These are phyloP conservation scores for Megaptera novaeangliae DNA, from an alignment of 2,113 vertebrate species.

Conservation along the genomic window DNA sequence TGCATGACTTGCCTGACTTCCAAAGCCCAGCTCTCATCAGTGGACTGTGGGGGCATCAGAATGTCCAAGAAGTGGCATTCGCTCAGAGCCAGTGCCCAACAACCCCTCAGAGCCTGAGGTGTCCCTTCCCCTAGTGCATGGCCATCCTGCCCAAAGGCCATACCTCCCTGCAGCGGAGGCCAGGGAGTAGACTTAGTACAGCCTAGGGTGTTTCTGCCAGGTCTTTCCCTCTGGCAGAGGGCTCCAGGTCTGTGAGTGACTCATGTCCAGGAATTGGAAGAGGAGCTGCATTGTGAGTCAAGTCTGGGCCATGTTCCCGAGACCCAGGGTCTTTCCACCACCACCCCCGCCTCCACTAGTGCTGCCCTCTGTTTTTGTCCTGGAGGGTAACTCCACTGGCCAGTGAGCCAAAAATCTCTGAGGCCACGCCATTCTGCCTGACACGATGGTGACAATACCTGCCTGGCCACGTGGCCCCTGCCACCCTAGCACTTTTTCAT, in stretches of 20 bases:
- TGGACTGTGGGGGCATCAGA: background rate
- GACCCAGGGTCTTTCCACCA: background rate
- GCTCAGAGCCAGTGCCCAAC: background rate
- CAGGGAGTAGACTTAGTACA: background rate
- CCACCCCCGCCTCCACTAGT: background rate
- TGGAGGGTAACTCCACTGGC: background rate
- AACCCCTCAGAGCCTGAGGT: background rate
- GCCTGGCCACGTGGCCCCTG: background rate
- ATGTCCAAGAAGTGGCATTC: background rate
- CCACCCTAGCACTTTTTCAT: background rate
- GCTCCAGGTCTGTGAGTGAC: background rate
- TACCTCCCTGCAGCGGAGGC: background rate
- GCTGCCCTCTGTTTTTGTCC: background rate
- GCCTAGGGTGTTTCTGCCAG: background rate
- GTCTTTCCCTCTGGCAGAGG: background rate
- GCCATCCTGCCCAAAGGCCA: background rate
- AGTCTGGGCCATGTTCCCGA: background rate
- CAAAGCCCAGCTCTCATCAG: background rate
- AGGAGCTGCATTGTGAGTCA: background rate
- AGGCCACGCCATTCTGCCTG: background rate
- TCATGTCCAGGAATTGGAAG: slow-evolving; percentile 53
- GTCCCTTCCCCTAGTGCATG: background rate
- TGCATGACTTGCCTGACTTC: background rate
- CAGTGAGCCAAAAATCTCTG: background rate
- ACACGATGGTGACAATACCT: background rate